Evolutionary conservation across 2,113 vertebrate species (phyloP).

Genomic region (Machaerirhynchus nigripectus): DNA sequence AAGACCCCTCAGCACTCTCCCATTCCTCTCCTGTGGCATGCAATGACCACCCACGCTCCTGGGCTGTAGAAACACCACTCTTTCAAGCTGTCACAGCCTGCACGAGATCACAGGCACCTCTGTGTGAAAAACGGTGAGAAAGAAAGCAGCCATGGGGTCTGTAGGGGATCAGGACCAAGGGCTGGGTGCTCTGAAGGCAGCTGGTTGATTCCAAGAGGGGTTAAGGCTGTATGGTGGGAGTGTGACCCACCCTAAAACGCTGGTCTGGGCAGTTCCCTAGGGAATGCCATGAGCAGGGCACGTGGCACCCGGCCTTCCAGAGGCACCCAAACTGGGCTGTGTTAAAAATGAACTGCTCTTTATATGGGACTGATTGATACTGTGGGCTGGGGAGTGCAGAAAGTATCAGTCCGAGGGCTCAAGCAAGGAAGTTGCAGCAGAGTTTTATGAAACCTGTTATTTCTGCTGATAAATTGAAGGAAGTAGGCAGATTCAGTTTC

Average conservation of each 20-base stretch:
- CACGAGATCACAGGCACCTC: background rate
- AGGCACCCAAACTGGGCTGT: background rate
- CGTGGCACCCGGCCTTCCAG: background rate
- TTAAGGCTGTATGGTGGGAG: background rate
- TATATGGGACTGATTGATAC: background rate
- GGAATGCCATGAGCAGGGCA: background rate
- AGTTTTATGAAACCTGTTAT: background rate
- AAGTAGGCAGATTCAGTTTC: background rate
- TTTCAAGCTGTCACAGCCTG: background rate
- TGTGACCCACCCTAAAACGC: background rate
- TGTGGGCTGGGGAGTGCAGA: background rate
- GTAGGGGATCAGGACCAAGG: background rate
- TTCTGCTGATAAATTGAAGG: background rate
- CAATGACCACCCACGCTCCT: background rate
- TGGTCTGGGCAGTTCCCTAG: background rate
- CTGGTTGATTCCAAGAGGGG: background rate
- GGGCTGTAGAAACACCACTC: background rate
- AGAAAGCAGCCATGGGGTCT: background rate
- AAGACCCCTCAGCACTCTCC: background rate
- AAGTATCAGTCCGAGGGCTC: background rate
- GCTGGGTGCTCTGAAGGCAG: background rate
- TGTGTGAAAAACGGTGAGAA: background rate
- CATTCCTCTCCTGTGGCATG: background rate
- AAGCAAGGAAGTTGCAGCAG: background rate
- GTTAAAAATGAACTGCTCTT: background rate